phyloP scores from a whole-genome alignment of 2,113 vertebrate species.

The Tupaia chinensis region DNA sequence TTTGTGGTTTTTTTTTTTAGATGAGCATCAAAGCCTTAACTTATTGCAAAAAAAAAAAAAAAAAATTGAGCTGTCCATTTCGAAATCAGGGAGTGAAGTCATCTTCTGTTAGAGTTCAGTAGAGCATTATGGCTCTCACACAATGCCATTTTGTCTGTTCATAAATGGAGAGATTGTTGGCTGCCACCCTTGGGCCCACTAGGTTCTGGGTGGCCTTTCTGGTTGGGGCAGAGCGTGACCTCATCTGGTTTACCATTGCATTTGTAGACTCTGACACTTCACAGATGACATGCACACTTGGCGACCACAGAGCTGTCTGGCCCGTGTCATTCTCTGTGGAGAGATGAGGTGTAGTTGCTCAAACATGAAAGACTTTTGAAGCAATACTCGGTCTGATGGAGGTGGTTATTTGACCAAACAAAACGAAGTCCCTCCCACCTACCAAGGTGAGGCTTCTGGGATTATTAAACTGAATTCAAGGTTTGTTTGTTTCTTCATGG shows the following conservation, averaged over 20 bases:
- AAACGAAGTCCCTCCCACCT: not conserved
- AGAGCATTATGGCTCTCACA: conserved; percentile 69
- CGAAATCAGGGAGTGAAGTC: conserved; percentile 81
- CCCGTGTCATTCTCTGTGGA: conserved; percentile 67
- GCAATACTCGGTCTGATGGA: conserved; percentile 6
- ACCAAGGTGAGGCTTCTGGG: not conserved
- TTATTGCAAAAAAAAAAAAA: conserved; percentile 61
- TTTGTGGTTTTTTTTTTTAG: conserved; percentile 61
- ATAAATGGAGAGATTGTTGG: conserved; percentile 59
- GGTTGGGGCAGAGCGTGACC: conserved; percentile 77
- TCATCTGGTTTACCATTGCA: conserved; percentile 69
- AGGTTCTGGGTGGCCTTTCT: conserved; percentile 66
- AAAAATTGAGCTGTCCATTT: conserved; percentile 71
- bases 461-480: conserved; percentile 11
- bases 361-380: conserved; percentile 42
- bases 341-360: conserved; percentile 61
- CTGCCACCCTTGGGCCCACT: conserved; percentile 38
- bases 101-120: conserved; percentile 73
- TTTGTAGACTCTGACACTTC: conserved; percentile 73
- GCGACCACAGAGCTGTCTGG: conserved; percentile 69
- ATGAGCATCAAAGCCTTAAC: conserved; percentile 59
- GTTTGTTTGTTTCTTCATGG: not conserved
- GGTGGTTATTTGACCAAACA: conserved; percentile 50
- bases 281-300: conserved; percentile 63
- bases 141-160: conserved; percentile 71